These are phyloP conservation scores for Cerastis rubricosa DNA, from an alignment of 2,888 invertebrate genomes.

Conservation along the genomic window DNA sequence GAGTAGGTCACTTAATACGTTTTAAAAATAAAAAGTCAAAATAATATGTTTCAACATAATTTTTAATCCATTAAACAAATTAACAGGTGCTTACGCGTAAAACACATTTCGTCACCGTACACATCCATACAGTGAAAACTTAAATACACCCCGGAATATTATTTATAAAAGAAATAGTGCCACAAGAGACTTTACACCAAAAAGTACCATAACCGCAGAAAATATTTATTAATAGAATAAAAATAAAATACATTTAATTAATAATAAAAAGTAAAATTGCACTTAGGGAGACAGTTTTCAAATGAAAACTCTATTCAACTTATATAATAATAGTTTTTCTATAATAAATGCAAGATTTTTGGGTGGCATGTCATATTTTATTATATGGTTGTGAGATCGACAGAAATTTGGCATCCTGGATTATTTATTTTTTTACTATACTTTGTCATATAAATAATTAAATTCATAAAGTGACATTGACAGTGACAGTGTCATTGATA, in stretches of 20 bases:
- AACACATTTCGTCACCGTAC: slow-evolving; percentile 73
- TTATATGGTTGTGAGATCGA: slow-evolving; percentile 69
- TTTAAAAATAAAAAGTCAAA: slow-evolving; percentile 23
- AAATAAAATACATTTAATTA: slow-evolving; percentile 65
- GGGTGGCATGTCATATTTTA: slow-evolving; percentile 82
- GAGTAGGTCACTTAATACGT: not conserved
- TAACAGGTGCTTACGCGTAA: slow-evolving; percentile 84
- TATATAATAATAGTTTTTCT: slow-evolving; percentile 79
- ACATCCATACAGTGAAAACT: slow-evolving; percentile 76
- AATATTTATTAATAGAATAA: slow-evolving; percentile 67
- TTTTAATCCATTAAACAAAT: slow-evolving; percentile 89
- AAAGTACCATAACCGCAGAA: slow-evolving; percentile 80
- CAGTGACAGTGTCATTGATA: too few species aligned
- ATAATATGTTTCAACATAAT: slow-evolving; percentile 82
- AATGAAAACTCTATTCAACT: slow-evolving; percentile 77
- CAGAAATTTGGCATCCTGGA: not conserved
- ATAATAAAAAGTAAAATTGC: slow-evolving; percentile 83
- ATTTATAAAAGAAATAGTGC: slow-evolving; percentile 69
- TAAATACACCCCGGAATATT: slow-evolving; percentile 73
- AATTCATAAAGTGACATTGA: too few species aligned
- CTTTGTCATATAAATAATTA: not conserved
- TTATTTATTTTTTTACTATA: not conserved
- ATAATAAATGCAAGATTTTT: slow-evolving; percentile 89
- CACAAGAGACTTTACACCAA: slow-evolving; percentile 66
- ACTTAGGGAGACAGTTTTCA: slow-evolving; percentile 82